Evolutionary conservation across 1,140 invertebrate genomes (phyloP), one percentile per base, ranked within the genome.

Genomic region (Zaprionus africanus): DNA sequence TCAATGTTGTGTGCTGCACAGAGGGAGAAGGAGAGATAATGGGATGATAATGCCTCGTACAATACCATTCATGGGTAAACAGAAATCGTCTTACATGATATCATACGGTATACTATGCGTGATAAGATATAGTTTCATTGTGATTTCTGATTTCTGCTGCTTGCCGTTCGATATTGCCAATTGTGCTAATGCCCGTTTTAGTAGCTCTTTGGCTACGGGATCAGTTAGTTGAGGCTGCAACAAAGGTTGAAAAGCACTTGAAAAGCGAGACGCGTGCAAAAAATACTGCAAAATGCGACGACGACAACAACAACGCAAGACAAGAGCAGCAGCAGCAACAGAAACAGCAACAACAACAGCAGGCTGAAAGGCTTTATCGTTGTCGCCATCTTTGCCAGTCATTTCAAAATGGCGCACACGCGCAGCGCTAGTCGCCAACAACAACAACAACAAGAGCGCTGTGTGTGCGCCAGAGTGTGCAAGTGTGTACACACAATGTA

Each of bases 41-140:
- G 66, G 34, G 68, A 78, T 86, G 81, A 83, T 86, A 87, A 82
- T 87, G 78, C 54, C 66, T 15, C 28, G n/a, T 46, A 17, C 46
- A 56, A 34, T 65, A 65, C 43, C 51, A 46, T 65, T 66, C 46
- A 70, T 74, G 24, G 64, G 38, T 59, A 34, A 38, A 34, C 31
- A 61, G 57, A 54, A 68, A 57, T 78, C 81, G 78, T 83, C 82
- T 87, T 79, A 70, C 63, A 80, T 67, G 84, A 86, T 88, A 88
- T 77, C 83, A 87, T 71, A 76, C 53, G 34, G 31, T 64, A 59
- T 17, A 28, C 22, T 71, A 69, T 58, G 56, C 51, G 64, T 70
- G 84, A 87, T 87, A 81, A 90, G 84, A 90, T 90, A 90, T 81
- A 76, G 74, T 57, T 77, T 61, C 64, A 66, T 56, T 78, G 70